Base-by-base conservation (phyloP, 92 coral and sea anemone species). In the Umimayanthus kanabou region DNA sequence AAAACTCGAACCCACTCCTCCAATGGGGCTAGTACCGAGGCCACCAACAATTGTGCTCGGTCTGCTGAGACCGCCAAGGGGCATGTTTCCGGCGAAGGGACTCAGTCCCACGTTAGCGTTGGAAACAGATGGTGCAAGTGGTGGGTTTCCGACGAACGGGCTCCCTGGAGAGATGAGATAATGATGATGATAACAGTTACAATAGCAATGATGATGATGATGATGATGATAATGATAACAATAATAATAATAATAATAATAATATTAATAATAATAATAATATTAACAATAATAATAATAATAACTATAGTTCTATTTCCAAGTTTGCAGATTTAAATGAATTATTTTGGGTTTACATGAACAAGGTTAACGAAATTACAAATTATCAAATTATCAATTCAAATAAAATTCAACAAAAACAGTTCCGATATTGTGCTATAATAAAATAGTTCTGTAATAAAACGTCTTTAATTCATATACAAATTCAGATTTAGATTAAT, bases 1-100 rank as follows among this genome's bases (percentile, higher is more conserved):
- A 28, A 90, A 88, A 71, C 91, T 89, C 67, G 91, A 84, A 58
- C 91, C 87, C 74, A 87, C 87, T 90, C 95, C 95, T 55, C 92
- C 95, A 28, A 88, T 81, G 30, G 93, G 80, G 45, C 93, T 88
- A 39, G 77, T 84, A 30, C 91, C 89, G 13, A 94, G 80, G 39
- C 94, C 95, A 82, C 92, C 81, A 75, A 94, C 88, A 42, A 91
- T 81, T 45, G 92, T 92, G 30, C 94, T 87, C 50, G 93, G 93
- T 13, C 89, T 82, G 13, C 89, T 79, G 14, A 93, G 90, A 49
- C 91, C 93, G 25, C 90, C 77, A 11, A 80, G 82, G 43, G 53
- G 72, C 80, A 90, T 45, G 43, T 57, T 39, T 43, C 83, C 88
- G 8, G 85, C 76, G 33, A 88, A 88, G 86, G 91, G 89, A 45